Evolutionary conservation across 2,113 vertebrate genomes (phyloP).

Genomic region (Cavia porcellus): DNA sequence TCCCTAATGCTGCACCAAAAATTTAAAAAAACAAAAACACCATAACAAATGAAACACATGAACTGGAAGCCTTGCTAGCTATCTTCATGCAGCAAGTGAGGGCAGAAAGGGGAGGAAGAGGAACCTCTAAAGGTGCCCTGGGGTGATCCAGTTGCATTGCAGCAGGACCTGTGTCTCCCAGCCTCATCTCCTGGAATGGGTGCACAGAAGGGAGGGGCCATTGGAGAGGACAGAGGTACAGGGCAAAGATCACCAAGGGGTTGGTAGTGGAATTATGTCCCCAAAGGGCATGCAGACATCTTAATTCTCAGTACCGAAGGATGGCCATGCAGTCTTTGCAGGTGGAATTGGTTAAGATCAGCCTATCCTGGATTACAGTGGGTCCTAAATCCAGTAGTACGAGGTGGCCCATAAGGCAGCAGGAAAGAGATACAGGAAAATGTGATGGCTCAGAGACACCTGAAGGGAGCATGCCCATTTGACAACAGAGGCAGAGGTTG

Average conservation of each 20-base stretch:
- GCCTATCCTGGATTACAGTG: background rate
- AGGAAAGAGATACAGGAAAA: no score
- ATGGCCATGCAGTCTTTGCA: background rate
- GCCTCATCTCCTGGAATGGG: background rate
- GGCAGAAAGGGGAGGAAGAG: accelerated
- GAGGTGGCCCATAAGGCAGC: background rate
- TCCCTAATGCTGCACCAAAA: background rate
- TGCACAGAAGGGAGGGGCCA: accelerated
- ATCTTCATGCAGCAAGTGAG: accelerated
- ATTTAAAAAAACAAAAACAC: no score
- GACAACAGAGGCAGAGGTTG: background rate
- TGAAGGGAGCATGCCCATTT: accelerated
- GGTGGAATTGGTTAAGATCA: background rate
- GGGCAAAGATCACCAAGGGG: background rate
- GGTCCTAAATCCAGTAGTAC: no score
- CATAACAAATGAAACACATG: background rate
- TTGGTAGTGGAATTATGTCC: accelerated
- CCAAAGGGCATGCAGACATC: background rate
- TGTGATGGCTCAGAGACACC: background rate
- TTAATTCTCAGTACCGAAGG: accelerated
- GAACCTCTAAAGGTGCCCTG: background rate
- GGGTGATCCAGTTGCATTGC: no score
- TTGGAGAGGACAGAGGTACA: accelerated
- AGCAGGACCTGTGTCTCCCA: background rate
- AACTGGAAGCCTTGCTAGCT: background rate